These are phyloP conservation scores for Whitmania pigra DNA, from an alignment of 1,140 invertebrate genomes.

Conservation along the genomic window DNA sequence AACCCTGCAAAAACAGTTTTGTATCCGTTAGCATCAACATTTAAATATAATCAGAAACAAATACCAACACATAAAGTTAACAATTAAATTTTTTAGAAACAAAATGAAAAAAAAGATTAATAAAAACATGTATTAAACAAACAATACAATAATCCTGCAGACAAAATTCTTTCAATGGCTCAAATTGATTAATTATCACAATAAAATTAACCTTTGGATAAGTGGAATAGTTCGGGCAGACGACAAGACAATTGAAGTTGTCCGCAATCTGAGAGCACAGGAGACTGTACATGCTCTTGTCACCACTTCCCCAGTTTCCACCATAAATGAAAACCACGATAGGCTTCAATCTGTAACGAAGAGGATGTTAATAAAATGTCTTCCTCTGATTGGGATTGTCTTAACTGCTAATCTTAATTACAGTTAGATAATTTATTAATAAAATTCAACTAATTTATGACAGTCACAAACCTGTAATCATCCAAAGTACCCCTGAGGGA, in stretches of 20 bases:
- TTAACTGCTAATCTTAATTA: too few species aligned
- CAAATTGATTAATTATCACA: conserved; percentile 14
- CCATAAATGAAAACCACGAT: conserved; percentile 39
- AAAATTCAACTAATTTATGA: too few species aligned
- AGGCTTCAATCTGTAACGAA: conserved; percentile 23
- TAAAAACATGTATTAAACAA: too few species aligned
- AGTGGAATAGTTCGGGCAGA: conserved; percentile 37
- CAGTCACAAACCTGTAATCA: too few species aligned
- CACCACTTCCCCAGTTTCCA: conserved; percentile 36
- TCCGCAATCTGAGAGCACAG: conserved; percentile 34
- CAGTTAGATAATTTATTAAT: too few species aligned
- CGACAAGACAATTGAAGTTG: conserved; percentile 32
- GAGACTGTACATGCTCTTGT: conserved; percentile 38
- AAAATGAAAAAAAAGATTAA: too few species aligned
- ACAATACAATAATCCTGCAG: too few species aligned
- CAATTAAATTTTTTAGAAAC: too few species aligned
- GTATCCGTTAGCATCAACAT: not conserved
- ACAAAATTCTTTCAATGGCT: not conserved
- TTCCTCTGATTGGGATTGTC: not conserved
- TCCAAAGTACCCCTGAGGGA: too few species aligned
- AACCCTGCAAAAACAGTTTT: conserved; percentile 30
- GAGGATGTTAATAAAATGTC: not conserved
- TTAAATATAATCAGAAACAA: conserved; percentile 1
- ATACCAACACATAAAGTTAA: not conserved
- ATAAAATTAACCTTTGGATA: conserved; percentile 35